Base-by-base conservation (phyloP, 2,113 vertebrate species). In the Micronycteris hirsuta region DNA sequence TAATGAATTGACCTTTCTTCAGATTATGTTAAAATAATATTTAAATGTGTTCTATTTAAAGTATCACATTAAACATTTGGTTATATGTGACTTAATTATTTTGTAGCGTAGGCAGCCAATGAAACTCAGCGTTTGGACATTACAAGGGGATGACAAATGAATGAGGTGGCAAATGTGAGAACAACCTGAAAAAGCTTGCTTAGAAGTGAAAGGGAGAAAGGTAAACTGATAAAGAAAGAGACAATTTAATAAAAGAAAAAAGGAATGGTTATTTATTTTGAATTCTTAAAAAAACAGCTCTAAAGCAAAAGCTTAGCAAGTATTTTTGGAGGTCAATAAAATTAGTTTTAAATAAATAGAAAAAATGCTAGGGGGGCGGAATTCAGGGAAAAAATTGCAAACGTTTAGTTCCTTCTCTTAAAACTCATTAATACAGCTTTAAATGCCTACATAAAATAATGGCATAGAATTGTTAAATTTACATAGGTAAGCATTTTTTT, bases 91-190 rank as follows among this genome's bases (percentile, higher is more conserved):
- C 96, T 95, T 97, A 76, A 97, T 28, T 63, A 96, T 95, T 89
- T n/a, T 83, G 20, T 19, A 77, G 33, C 43, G 89, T 58, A 93
- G 15, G n/a, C 20, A 65, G 31, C 5, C 49, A 36, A n/a, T 31
- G 15, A 96, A 96, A 98, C 47, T 14, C n/a, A 97, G 36, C 71
- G 96, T 70, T 47, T 95, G 96, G 92, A 93, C 94, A 41, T 97
- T 94, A 94, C 17, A 95, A 94, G 74, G 12, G 67, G 31, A 81
- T 92, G 78, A 74, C 38, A 91, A 93, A 92, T 92, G 61, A 95
- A 15, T 86, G 36, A 90, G 63, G 82, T 68, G 43, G 52, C 80
- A 71, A 71, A 83, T 65, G 80, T 22, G 17, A 67, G 78, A 68
- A 41, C 94, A 83, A 91, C 47, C 86, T 93, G 54, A 81, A 93